A percentile compares a stretch with the other conserved stretches of the same genome.
Evolutionary conservation across 2,797 vertebrate genomes (phyloP).

Genomic region (Rhadinocentrus ornatus): DNA sequence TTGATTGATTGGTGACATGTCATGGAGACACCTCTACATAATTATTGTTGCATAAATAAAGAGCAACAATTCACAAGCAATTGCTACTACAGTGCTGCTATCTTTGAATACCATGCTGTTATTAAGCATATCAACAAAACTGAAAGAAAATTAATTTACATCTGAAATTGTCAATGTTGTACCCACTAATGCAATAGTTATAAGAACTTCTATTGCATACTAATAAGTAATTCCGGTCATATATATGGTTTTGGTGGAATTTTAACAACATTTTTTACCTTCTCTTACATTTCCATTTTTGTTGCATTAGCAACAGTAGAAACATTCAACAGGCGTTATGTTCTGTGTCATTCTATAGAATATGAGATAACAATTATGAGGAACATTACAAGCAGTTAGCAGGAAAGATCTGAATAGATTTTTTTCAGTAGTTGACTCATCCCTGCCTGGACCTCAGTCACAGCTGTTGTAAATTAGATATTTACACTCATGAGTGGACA

Average conservation of each 20-base stretch:
- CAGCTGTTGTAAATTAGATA: slow-evolving; percentile 3
- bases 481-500: not conserved
- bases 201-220: no score
- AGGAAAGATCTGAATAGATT: slow-evolving; percentile 3
- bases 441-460: slow-evolving; percentile 11
- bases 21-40: not conserved
- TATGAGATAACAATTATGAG: not conserved
- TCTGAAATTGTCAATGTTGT: no score
- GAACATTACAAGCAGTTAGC: not conserved
- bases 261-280: not conserved
- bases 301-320: not conserved
- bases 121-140: not conserved
- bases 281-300: not conserved
- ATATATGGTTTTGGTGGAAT: not conserved
- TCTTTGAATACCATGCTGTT: not conserved
- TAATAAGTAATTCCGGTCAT: not conserved
- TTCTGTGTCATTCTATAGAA: not conserved
- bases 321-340: not conserved
- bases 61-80: not conserved
- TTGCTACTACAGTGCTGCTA: not conserved
- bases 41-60: not conserved
- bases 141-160: no score
- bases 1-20: not conserved
- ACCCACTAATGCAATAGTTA: no score
- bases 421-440: slow-evolving; percentile 12